Percentiles rank a stretch among this genome's conserved stretches.
Evolutionary conservation across 1,140 invertebrate species (phyloP).

Genomic region (Andrena cerasifolii): DNA sequence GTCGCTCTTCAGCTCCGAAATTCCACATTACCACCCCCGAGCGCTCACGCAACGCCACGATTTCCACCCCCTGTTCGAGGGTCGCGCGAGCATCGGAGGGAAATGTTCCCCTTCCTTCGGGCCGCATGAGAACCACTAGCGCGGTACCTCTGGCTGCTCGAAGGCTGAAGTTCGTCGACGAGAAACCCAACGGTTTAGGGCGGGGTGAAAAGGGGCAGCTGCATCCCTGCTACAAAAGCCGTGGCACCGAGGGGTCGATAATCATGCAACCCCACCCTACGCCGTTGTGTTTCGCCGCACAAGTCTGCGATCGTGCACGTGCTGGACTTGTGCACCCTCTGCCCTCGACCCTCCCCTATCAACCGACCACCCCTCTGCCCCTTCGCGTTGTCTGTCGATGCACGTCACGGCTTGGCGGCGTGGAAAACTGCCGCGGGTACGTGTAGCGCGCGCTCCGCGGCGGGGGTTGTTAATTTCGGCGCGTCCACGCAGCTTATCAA

Average conservation of each 20-base stretch:
- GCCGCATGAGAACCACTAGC: slow-evolving; percentile 51
- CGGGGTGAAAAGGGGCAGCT: slow-evolving; percentile 55
- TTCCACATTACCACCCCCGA: no score
- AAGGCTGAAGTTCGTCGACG: slow-evolving; percentile 51
- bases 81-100: not conserved
- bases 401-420: not conserved
- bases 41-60: not conserved
- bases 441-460: not conserved
- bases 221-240: slow-evolving; percentile 58
- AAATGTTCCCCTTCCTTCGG: not conserved
- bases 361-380: not conserved
- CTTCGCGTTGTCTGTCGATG: not conserved
- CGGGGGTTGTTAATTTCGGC: slow-evolving; percentile 11
- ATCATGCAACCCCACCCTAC: slow-evolving; percentile 47
- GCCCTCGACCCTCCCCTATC: not conserved
- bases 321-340: slow-evolving; percentile 15
- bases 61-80: not conserved
- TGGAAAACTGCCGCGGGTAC: not conserved
- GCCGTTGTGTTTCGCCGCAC: slow-evolving; percentile 35
- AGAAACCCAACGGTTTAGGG: slow-evolving; percentile 38
- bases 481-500: slow-evolving; percentile 7
- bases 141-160: not conserved
- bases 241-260: slow-evolving; percentile 60
- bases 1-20: no score
- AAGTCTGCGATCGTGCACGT: slow-evolving; percentile 31